Conservation (phyloP, 2,797 vertebrate genomes). For the Delichon dasypus region DNA sequence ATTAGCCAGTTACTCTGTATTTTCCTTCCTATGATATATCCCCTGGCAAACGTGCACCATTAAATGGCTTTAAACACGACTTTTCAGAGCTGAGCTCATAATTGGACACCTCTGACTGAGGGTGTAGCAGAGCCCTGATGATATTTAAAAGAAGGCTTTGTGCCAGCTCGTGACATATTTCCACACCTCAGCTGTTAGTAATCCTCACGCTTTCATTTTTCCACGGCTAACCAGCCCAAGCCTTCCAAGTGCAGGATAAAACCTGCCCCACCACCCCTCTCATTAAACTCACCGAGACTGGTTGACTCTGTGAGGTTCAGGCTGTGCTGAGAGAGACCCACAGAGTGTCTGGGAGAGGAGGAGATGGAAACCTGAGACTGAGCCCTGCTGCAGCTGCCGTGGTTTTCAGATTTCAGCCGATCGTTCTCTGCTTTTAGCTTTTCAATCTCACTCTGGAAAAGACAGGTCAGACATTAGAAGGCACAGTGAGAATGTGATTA, state of each 20-base stretch:
- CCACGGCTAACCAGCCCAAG: not conserved
- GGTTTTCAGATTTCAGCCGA: conserved; percentile 90
- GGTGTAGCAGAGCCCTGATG: conserved; percentile 47
- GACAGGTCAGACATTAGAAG: not conserved
- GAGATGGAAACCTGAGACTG: conserved; percentile 90
- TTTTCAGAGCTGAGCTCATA: conserved; percentile 56
- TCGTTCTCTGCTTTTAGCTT: conserved; percentile 95
- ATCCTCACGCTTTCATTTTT: conserved; percentile 51
- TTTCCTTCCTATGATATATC: not conserved
- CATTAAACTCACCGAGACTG: conserved; percentile 86
- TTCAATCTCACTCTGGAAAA: conserved; percentile 88
- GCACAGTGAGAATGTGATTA: not conserved
- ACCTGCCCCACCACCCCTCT: not conserved
- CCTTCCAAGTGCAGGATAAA: conserved; percentile 7
- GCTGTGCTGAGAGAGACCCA: conserved; percentile 88
- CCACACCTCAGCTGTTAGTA: conserved; percentile 47
- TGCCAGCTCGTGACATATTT: conserved; percentile 66
- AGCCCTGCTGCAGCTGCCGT: conserved; percentile 83
- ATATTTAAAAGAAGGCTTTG: conserved; percentile 52
- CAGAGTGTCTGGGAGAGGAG: conserved; percentile 82
- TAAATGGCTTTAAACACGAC: conserved; percentile 56
- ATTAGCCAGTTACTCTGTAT: not conserved
- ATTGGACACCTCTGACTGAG: conserved; percentile 19
- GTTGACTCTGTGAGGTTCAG: conserved; percentile 93
- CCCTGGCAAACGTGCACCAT: conserved; percentile 23